Base-by-base conservation (phyloP, 1,140 invertebrate genomes). In the Drosophila parabipectinata region DNA sequence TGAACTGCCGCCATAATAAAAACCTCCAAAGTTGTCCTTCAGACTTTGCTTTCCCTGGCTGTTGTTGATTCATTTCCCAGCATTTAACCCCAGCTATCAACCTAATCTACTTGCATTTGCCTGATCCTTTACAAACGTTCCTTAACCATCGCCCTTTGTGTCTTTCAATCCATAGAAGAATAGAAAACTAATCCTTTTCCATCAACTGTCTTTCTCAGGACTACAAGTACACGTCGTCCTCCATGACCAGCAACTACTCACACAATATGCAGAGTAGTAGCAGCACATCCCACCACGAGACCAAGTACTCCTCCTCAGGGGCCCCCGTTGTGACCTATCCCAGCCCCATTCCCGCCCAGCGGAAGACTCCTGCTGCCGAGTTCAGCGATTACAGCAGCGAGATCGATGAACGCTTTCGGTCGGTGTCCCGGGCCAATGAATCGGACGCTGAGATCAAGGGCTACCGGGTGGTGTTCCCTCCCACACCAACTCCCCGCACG, bases 321-420 rank as follows among this genome's bases (percentile, higher is more conserved):
- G 79, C 45, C 74, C 3, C 91, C 3, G 79, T 81, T 52, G 60
- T 92, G 89, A 45, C 92, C 90, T 68, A 93, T 93, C 58, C 93
- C 93, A 90, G 71, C 61, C 85, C 85, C 6, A 77, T 90, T 63
- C 85, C 64, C 93, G 94, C 91, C 93, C 95, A 71, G 94, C 93
- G 37, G 94, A 94, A 93, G 95, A 96, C 92, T 83, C 95, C 50
- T 94, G 95, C 83, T 77, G 93, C 95, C 48, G 95, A 96, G 92
- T 95, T 95, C 80, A 95, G 95, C 79, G 95, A 96, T 79, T 96
- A 96, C 73, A 95, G 96, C 90, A 96, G 95, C 80, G 95, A 96
- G 80, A 95, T 94, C 63, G 95, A 96, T 53, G 93, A 93, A 32
- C 93, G 93, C 64, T 94, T 95, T 78, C 93, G 93, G 53, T 93